Evolutionary conservation across 2,888 invertebrate species (phyloP).

Genomic region (Chrysotoxum bicinctum): DNA sequence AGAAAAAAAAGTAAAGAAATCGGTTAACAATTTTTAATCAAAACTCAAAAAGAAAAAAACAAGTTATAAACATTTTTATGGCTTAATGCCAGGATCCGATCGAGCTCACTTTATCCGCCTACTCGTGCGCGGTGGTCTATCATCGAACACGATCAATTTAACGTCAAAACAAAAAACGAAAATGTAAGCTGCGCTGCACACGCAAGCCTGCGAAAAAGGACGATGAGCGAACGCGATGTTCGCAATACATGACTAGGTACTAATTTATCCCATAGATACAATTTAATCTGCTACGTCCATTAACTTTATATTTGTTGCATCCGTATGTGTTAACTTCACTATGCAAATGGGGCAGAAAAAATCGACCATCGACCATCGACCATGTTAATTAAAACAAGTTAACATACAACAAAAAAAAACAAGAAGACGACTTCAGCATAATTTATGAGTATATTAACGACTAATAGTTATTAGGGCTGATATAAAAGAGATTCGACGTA

Average conservation of each 20-base stretch:
- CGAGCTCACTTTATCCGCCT: slow-evolving; percentile 44
- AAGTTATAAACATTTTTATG: slow-evolving; percentile 26
- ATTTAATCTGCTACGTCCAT: slow-evolving; percentile 49
- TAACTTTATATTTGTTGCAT: slow-evolving; percentile 24
- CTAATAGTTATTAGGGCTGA: neutral
- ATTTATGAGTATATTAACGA: slow-evolving; percentile 8
- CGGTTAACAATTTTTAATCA: slow-evolving; percentile 55
- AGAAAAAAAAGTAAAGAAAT: neutral
- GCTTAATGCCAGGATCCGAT: slow-evolving; percentile 42
- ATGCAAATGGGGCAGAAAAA: slow-evolving; percentile 23
- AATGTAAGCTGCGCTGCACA: slow-evolving; percentile 27
- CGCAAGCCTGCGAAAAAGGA: slow-evolving; percentile 51
- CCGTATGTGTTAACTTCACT: slow-evolving; percentile 25
- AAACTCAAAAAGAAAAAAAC: slow-evolving; percentile 5
- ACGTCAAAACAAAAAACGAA: slow-evolving; percentile 16
- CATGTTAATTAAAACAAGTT: slow-evolving; percentile 33
- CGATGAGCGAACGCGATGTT: slow-evolving; percentile 25
- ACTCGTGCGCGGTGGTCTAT: slow-evolving; percentile 64
- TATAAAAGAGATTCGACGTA: neutral
- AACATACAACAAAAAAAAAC: neutral
- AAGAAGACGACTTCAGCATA: slow-evolving; percentile 4
- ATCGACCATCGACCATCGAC: no score
- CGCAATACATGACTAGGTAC: slow-evolving; percentile 34
- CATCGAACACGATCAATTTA: slow-evolving; percentile 65
- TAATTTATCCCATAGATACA: slow-evolving; percentile 59